Base-by-base conservation (phyloP, 2,797 vertebrate species). In the Tauraco hartlaubi region DNA sequence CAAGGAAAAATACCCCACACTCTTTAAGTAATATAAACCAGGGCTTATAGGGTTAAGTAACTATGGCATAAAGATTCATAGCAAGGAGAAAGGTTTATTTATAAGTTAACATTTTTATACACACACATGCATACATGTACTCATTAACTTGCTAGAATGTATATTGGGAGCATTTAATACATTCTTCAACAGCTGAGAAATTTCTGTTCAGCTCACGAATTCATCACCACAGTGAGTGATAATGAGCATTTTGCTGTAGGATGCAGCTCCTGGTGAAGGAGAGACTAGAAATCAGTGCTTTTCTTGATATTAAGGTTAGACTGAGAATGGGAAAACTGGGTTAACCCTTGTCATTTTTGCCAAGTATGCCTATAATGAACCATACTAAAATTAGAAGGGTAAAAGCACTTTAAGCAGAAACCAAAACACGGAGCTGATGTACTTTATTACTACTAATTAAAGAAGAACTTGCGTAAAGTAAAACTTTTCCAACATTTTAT, bases 151-250 rank as follows among this genome's bases (percentile, higher is more conserved):
- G 41, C 58, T 83, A 31, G 75, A 75, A 85, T 83, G 11, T 91
- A 85, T 91, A 91, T 23, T 64, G 75, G 78, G 72, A 92, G 5
- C 78, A 44, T 92, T 89, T 91, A 96, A 93, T 93, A 49, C 49
- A 64, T 89, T 68, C 78, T 68, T 90, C 78, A 89, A 58, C 67
- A 75, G 86, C 77, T 87, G 85, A 96, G 84, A 77, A 94, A 88
- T 95, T 92, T 95, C 85, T 83, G 64, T 77, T 92, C 91, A 54
- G 75, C 61, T 88, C 87, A 90, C 0, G 4, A 92, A 85, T 85
- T 68, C 93, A 86, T 81, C 79, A 76, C 66, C 69, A 67, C 74
- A 62, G 75, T 62, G 91, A 80, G 84, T 26, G 89, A 83, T 94
- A 94, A 92, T 64, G 61, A 95, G 72, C 54, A 22, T 89, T 87